Conservation (phyloP, 2,797 vertebrate species). For the Malacoraja senta region DNA sequence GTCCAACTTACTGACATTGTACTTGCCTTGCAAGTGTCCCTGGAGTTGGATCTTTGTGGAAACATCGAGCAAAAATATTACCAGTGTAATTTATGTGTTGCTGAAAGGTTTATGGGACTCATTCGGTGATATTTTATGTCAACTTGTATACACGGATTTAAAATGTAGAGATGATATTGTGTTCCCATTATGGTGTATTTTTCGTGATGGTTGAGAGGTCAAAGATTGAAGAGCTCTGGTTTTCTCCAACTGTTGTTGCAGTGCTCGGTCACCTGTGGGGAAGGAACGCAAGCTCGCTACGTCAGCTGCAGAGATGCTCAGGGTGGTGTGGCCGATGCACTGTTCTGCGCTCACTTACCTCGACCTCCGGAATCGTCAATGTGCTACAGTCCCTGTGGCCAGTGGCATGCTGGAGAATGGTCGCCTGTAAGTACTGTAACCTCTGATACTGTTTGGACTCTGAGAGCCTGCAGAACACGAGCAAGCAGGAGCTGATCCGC, state of each 20-base stretch:
- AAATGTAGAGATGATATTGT: constrained; percentile 39
- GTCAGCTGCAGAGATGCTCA: constrained; percentile 83
- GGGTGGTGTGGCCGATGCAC: constrained; percentile 77
- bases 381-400: constrained; percentile 84
- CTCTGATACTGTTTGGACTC: neutral
- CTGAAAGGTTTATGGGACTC: neutral
- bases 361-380: constrained; percentile 71
- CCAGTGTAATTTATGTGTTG: neutral
- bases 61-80: neutral
- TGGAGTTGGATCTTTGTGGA: neutral
- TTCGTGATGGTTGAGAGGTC: neutral
- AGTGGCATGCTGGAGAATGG: constrained; percentile 87
- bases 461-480: no score
- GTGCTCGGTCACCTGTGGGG: constrained; percentile 89
- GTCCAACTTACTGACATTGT: no score
- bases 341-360: constrained; percentile 69
- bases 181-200: neutral
- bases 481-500: no score
- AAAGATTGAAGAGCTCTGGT: neutral
- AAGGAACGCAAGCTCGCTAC: constrained; percentile 76
- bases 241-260: constrained; percentile 49
- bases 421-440: constrained; percentile 71
- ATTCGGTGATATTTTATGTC: neutral
- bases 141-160: constrained; percentile 13
- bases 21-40: neutral